These are phyloP conservation scores for Enteromius mattozi DNA, from an alignment of 2,797 vertebrate genomes.

Conservation along the genomic window DNA sequence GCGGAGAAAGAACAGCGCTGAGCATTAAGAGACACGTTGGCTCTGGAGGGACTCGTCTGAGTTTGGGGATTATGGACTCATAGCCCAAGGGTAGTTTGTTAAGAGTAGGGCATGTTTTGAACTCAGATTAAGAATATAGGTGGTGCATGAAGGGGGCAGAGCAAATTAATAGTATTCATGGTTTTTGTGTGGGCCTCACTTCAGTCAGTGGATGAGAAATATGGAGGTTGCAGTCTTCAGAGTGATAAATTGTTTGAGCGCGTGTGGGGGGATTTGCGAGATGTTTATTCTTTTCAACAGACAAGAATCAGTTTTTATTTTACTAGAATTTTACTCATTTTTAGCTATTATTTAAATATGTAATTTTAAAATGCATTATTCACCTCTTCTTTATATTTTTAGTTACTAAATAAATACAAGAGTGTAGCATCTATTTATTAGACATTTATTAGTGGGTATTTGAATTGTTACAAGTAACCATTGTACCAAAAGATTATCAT, in stretches of 20 bases:
- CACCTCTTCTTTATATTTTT: not conserved
- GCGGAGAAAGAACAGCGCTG: conserved; percentile 50
- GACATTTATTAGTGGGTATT: not conserved
- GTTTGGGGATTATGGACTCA: conserved; percentile 75
- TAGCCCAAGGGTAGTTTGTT: conserved; percentile 74
- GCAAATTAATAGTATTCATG: conserved; percentile 62
- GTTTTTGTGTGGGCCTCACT: conserved; percentile 47
- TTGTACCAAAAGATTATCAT: not conserved
- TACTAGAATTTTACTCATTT: not conserved
- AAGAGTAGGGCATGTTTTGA: conserved; percentile 70
- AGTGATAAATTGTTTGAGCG: conserved; percentile 36
- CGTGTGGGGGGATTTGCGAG: too few relatives aligned
- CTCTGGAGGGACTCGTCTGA: conserved; percentile 71
- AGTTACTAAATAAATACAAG: not conserved
- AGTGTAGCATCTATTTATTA: not conserved
- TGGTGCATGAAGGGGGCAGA: conserved; percentile 44
- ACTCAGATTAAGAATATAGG: conserved; percentile 75
- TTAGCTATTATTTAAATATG: not conserved
- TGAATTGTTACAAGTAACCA: not conserved
- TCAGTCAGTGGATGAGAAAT: conserved; percentile 43
- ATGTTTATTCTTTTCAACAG: not conserved
- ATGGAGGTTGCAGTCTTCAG: conserved; percentile 35
- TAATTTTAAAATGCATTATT: not conserved
- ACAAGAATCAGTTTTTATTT: not conserved
- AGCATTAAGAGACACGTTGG: conserved; percentile 61